phyloP scores from a whole-genome alignment of 1,140 invertebrate species.

The Venturia canescens region DNA sequence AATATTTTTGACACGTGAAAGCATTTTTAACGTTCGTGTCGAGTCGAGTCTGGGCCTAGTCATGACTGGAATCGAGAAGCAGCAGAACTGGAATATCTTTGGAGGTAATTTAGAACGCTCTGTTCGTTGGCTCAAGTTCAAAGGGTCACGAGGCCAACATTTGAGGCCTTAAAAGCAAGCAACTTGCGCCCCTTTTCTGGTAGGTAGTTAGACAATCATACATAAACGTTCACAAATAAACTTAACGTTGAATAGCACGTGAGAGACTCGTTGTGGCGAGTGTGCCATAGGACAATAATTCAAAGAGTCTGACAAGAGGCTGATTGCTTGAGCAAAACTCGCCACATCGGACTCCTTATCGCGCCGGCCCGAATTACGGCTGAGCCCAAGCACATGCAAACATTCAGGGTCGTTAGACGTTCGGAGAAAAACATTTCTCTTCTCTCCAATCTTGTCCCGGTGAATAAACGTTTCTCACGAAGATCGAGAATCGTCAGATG shows the following conservation, averaged over 20 bases:
- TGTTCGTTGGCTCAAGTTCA: not conserved
- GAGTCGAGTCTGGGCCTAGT: not conserved
- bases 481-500: not conserved
- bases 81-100: too few relatives aligned
- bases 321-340: constrained; percentile 15
- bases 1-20: too few relatives aligned
- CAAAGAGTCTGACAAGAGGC: constrained; percentile 29
- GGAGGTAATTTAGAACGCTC: too few relatives aligned
- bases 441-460: not conserved
- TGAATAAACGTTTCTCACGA: not conserved
- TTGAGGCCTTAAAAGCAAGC: not conserved
- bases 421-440: constrained; percentile 13
- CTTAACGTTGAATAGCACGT: not conserved
- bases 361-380: constrained; percentile 25
- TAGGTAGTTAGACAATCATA: not conserved
- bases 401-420: constrained; percentile 23
- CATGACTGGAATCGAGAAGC: not conserved
- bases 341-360: constrained; percentile 27
- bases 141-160: not conserved
- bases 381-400: not conserved
- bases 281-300: constrained; percentile 26
- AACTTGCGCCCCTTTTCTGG: not conserved
- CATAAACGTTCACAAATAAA: too few relatives aligned
- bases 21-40: too few relatives aligned
- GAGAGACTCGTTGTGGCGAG: not conserved